A percentile compares a stretch with the other conserved stretches of the same genome.
Conservation (phyloP, 2,888 invertebrate species). For the Osmoderma eremita region DNA sequence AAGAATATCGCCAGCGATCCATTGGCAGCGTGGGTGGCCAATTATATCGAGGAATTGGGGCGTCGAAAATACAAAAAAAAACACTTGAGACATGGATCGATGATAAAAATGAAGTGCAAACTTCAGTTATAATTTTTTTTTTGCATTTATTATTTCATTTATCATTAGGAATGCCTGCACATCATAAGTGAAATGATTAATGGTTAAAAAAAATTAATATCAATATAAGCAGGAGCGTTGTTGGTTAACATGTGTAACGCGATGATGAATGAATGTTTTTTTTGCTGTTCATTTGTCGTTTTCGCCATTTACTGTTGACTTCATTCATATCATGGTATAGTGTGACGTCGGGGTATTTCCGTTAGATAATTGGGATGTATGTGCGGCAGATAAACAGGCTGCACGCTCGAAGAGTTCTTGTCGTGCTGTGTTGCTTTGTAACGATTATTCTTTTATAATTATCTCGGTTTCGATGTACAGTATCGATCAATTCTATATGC, state of each 20-base stretch:
- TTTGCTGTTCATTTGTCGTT: slow-evolving; percentile 19
- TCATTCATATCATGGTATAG: slow-evolving; percentile 45
- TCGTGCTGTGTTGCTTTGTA: not conserved
- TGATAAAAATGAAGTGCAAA: too few relatives aligned
- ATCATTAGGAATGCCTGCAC: not conserved
- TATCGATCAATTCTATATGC: too few relatives aligned
- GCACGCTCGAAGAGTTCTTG: slow-evolving; percentile 20
- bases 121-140: not conserved
- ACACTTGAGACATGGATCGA: too few relatives aligned
- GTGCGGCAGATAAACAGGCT: slow-evolving; percentile 22
- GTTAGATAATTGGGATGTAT: slow-evolving; percentile 46
- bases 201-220: not conserved
- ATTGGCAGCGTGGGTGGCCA: slow-evolving; percentile 25
- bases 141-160: not conserved
- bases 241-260: not conserved
- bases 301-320: slow-evolving; percentile 7
- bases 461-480: slow-evolving; percentile 17
- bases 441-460: slow-evolving; percentile 3
- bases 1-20: slow-evolving; percentile 17
- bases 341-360: slow-evolving; percentile 47
- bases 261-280: slow-evolving; percentile 43
- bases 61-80: too few relatives aligned
- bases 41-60: slow-evolving; percentile 11
- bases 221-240: not conserved
- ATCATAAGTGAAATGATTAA: not conserved